Base-by-base conservation (phyloP, 2,888 invertebrate genomes). In the Adelphocoris suturalis region DNA sequence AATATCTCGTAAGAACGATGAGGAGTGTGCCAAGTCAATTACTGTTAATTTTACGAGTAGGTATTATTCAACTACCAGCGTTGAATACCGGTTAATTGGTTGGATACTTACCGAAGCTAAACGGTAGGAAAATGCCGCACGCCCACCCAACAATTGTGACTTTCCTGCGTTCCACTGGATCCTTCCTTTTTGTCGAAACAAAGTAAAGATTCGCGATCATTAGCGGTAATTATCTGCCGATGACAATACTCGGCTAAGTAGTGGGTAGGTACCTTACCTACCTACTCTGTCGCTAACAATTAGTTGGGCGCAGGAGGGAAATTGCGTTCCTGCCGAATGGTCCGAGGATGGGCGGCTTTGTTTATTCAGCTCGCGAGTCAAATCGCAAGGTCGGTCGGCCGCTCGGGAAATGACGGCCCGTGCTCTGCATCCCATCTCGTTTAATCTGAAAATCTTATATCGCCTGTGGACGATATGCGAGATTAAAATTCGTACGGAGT, bases 321-420 rank as follows among this genome's bases (percentile, higher is more conserved):
- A 61, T 61, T 61, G 61, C 61, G 61, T 61, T 61, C 0, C 16
- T n/a, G 16, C n/a, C 19, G 61, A 19, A 3, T 2, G 19, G 27
- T 16, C 0, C n/a, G 68, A 19, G 68, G 68, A 19, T 12, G 23
- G 27, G 68, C 2, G 23, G 0, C 27, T 68, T 68, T 68, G 47
- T 37, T 19, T 12, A 80, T 80, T 80, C 48, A 80, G 46, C 46
- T 37, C 11, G 80, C 80, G n/a, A n/a, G 12, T 68, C 68, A 27
- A 37, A 68, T 68, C 23, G 23, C 68, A 68, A 68, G 68, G 68
- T 23, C 68, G 68, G 68, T 7, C 57, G 16, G n/a, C 37, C 37
- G 37, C 37, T 37, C 57, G 57, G 57, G 57, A 7, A 61, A 61
- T n/a, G 61, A 19, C 23, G 9, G 23, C 12, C 23, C 23, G 23